These are phyloP conservation scores for Aethina tumida DNA, from an alignment of 1,140 invertebrate genomes.

Conservation along the genomic window DNA sequence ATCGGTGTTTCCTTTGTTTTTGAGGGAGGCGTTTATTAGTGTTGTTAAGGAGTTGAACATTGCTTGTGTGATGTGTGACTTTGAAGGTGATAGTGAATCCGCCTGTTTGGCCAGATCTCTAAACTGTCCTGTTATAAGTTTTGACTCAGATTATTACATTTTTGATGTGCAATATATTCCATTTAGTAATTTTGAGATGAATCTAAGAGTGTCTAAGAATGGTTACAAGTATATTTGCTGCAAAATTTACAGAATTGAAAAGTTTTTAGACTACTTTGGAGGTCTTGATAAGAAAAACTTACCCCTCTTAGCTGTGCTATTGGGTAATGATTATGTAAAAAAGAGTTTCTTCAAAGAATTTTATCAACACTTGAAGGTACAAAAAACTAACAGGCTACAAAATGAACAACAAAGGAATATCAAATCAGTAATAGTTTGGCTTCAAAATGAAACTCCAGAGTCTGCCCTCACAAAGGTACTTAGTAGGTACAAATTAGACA, in stretches of 20 bases:
- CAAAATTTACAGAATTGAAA: conserved; percentile 60
- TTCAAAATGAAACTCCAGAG: conserved; percentile 56
- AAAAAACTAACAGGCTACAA: conserved; percentile 44
- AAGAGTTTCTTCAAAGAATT: conserved; percentile 57
- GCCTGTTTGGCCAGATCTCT: conserved; percentile 64
- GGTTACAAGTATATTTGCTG: conserved; percentile 45
- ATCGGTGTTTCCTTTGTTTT: conserved; percentile 57
- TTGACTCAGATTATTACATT: conserved; percentile 88
- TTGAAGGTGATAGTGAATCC: conserved; percentile 81
- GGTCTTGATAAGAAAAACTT: conserved; percentile 54
- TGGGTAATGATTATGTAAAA: conserved; percentile 84
- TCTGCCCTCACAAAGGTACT: conserved; percentile 58
- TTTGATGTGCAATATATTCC: conserved; percentile 76
- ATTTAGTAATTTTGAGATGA: conserved; percentile 45
- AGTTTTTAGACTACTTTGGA: conserved; percentile 52
- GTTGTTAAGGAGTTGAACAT: conserved; percentile 54
- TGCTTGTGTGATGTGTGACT: conserved; percentile 58
- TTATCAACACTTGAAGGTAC: conserved; percentile 52
- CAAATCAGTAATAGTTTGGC: conserved; percentile 59
- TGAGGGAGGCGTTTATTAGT: conserved; percentile 61
- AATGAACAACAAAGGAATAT: conserved; percentile 53
- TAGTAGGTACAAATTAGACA: conserved; percentile 42
- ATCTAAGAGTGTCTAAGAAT: conserved; percentile 19
- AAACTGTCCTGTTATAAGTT: conserved; percentile 75
- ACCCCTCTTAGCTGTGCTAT: conserved; percentile 66